Evolutionary conservation across 2,797 vertebrate species (phyloP).

Genomic region (Gallinago nigripennis): DNA sequence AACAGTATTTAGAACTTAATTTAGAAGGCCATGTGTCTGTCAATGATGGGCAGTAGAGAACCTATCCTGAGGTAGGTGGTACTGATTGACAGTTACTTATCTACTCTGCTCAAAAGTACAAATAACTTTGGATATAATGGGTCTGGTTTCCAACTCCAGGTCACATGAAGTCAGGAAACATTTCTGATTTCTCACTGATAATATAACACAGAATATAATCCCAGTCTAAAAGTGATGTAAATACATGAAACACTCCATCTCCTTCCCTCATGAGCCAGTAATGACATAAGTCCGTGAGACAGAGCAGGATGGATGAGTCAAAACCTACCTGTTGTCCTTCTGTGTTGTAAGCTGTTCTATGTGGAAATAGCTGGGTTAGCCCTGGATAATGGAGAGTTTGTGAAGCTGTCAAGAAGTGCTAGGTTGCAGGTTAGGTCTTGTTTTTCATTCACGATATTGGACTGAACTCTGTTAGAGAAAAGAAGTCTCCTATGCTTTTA

Average conservation of each 20-base stretch:
- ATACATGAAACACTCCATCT: background rate
- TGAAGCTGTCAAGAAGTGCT: background rate
- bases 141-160: background rate
- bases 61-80: background rate
- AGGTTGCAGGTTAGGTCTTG: background rate
- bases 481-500: background rate
- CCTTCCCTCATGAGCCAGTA: fast-evolving
- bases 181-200: background rate
- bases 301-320: background rate
- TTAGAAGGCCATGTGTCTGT: background rate
- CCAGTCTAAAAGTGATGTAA: background rate
- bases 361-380: background rate
- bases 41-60: background rate
- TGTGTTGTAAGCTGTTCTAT: background rate
- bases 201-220: background rate
- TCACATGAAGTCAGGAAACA: background rate
- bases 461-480: background rate
- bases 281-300: background rate
- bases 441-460: background rate
- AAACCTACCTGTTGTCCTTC: fast-evolving
- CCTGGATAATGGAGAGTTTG: background rate
- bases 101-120: background rate
- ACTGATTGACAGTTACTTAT: background rate
- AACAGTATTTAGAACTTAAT: background rate
- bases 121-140: background rate